Base-by-base conservation (phyloP, 2,797 vertebrate species). In the Cottoperca gobio region DNA sequence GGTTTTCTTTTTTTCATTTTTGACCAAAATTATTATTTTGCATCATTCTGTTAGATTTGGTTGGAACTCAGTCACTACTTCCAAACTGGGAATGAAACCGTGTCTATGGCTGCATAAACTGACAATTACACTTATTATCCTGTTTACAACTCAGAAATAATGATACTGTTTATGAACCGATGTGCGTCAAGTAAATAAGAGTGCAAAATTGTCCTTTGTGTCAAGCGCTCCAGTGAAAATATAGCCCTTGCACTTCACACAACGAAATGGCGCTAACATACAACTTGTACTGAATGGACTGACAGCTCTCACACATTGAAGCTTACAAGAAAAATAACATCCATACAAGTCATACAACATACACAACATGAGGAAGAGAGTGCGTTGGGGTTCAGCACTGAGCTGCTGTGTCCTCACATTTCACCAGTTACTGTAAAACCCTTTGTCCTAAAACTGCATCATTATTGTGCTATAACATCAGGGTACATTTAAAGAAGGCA, bases 91-190 rank as follows among this genome's bases (percentile, higher is more conserved):
- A 83, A 63, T 57, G 26, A 63, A 82, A 78, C 23, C 6, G n/a
- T 39, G 64, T 82, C 78, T 65, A 74, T 70, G 50, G 70, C 55
- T 40, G 64, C 62, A 33, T 70, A 43, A 83, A 84, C 61, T 62
- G 70, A 81, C 60, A 66, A 54, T 79, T 78, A 46, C 63, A 35
- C 69, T 83, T 77, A 87, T 69, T 66, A 86, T 66, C 64, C 53
- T 69, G 54, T 82, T 83, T 70, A 86, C 23, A 37, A 45, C 76
- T 82, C 68, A 50, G 65, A 82, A 70, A 83, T 87, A 86, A 88
- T 80, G 60, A 85, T 65, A 37, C 43, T 72, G 73, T 76, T 88
- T 73, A 77, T 83, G 42, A 86, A 70, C 43, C 61, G 23, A 50
- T 53, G 69, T 2, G 23, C 62, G 64, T 79, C 6, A 9, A 75